These are phyloP conservation scores for Corythornis leucogaster DNA, from an alignment of 2,797 vertebrate species.

Conservation along the genomic window DNA sequence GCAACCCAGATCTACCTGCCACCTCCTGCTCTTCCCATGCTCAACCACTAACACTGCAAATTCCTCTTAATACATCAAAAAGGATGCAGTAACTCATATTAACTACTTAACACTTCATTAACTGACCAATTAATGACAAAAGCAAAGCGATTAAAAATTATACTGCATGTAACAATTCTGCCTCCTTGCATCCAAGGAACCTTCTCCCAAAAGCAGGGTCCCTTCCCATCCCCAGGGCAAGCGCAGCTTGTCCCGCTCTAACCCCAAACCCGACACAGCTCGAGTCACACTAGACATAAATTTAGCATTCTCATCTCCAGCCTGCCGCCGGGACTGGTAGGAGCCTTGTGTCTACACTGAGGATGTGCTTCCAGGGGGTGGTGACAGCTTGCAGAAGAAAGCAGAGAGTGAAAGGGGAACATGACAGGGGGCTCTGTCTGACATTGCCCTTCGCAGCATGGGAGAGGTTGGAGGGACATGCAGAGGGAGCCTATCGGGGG, in stretches of 20 bases:
- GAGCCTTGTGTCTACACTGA: constrained; percentile 73
- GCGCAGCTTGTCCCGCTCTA: not conserved
- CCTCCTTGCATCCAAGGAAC: not conserved
- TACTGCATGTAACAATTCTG: not conserved
- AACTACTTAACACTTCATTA: no score
- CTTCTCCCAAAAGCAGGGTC: not conserved
- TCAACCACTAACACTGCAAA: not conserved
- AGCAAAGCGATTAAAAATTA: not conserved
- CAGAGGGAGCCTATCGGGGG: constrained; percentile 55
- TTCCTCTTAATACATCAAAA: not conserved
- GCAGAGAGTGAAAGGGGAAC: constrained; percentile 82
- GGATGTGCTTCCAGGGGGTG: constrained; percentile 75
- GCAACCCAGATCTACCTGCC: accelerated
- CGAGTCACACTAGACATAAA: constrained; percentile 31
- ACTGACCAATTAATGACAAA: accelerated
- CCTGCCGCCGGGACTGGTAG: constrained; percentile 60
- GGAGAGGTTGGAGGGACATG: constrained; percentile 66
- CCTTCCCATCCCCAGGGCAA: not conserved
- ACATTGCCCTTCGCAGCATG: constrained; percentile 88
- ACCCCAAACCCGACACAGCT: not conserved
- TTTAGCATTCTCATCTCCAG: constrained; percentile 64
- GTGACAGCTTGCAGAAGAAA: constrained; percentile 87
- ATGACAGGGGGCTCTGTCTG: constrained; percentile 89
- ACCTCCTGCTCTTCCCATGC: not conserved
- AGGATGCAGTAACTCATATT: accelerated